Evolutionary conservation across 2,888 invertebrate species (phyloP), one percentile per base, ranked within the genome.

Genomic region (Meliscaeva auricollis): DNA sequence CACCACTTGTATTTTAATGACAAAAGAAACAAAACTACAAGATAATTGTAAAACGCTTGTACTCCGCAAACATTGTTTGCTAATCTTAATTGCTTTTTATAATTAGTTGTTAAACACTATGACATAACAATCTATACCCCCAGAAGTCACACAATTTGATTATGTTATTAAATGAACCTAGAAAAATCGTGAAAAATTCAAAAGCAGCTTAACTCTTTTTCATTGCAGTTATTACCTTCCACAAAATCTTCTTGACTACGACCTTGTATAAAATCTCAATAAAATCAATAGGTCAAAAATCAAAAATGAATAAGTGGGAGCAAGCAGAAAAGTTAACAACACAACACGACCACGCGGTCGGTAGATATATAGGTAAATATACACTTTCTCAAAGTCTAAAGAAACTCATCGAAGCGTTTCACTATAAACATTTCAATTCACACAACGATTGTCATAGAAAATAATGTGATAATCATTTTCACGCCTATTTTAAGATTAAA

Each of bases 401-500:
- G 4, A 4, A 46, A 46, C n/a, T 20, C 20, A 35, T n/a, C 11
- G 35, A 15, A 20, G 9, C 20, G 32, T 9, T 38, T 20, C 17
- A 17, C 30, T 62, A 30, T 44, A 50, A 66, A 50, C 50, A 66
- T 35, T 48, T 66, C 22, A 66, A 50, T 50, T 66, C 35, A 50
- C 66, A 50, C 64, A 17, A 13, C 17, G 46, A 46, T 64, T 64
- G 64, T 46, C 64, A 64, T 46, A 30, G 46, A 46, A 46, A 46
- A 30, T 46, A 46, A 64, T 46, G 64, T 64, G 46, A 46, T 64
- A 64, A 64, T 17, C 44, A 46, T 46, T 64, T 64, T 46, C 64
- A 64, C 64, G 64, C 64, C 64, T 64, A 46, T 64, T 64, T 64
- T 17, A 64, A 64, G 46, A 64, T 46, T 64, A 46, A 64, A 64